Evolutionary conservation across 2,113 vertebrate species (phyloP), one percentile per base, ranked within the genome.

Genomic region (Datnioides undecimradiatus): DNA sequence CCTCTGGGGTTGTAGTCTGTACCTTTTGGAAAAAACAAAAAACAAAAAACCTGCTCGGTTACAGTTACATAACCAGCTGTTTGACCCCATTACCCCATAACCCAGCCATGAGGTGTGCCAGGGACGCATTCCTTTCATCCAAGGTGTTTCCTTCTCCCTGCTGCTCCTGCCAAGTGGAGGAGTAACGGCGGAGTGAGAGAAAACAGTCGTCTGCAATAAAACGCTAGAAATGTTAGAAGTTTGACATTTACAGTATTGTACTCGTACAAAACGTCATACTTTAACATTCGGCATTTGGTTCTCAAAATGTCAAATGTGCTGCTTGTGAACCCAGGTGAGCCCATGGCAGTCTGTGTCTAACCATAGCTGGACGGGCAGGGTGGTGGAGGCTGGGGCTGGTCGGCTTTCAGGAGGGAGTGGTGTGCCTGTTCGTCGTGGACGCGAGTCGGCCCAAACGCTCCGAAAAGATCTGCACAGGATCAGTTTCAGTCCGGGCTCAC

Each of bases 21-120:
- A 45, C n/a, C 33, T 38, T 40, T 25, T 3, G 7, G 1, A 38
- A 29, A 38, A 38, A 25, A 27, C 36, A 52, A 25, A 78, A 60
- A 34, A 48, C n/a, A n/a, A n/a, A n/a, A n/a, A n/a, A n/a, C n/a
- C n/a, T 5, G 45, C 38, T 55, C 25, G 23, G 45, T 36, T 48
- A 48, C 40, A 27, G 75, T 84, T 87, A 76, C 66, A 79, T 82
- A 77, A 86, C 27, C 74, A 72, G 40, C 71, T 72, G 62, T 73
- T 67, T 80, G 70, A 80, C 74, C 76, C 57, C 4, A 16, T 76
- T 72, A 63, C 71, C 79, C 71, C 55, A 52, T 80, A 71, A 80
- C 72, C 51, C 60, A 68, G 70, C 27, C 49, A 0, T 41, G 36
- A 70, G 49, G 41, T 57, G 60, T 73, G 66, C 83, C 55, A 73